These are phyloP conservation scores for Calidris pygmaea DNA, from an alignment of 2,113 vertebrate species.

Conservation along the genomic window DNA sequence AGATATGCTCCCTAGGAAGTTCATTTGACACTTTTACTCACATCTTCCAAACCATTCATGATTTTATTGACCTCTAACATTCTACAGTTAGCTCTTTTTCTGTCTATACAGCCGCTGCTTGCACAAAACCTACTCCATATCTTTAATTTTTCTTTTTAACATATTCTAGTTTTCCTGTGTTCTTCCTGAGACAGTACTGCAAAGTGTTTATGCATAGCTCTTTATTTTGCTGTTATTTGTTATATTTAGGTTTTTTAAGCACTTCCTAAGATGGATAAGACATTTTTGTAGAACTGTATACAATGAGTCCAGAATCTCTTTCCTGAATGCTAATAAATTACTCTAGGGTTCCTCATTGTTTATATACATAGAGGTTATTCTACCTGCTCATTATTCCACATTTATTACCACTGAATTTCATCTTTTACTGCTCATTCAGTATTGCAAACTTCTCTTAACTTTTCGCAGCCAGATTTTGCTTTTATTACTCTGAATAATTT, in stretches of 20 bases:
- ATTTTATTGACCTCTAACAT: neutral
- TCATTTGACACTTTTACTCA: neutral
- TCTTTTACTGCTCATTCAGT: neutral
- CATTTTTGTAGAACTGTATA: neutral
- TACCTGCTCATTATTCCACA: neutral
- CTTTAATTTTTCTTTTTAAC: neutral
- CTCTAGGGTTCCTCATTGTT: neutral
- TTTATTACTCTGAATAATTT: conserved; percentile 16
- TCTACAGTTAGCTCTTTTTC: neutral
- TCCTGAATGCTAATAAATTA: neutral
- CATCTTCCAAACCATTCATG: neutral
- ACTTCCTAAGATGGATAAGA: neutral
- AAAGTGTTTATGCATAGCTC: neutral
- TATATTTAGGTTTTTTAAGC: neutral
- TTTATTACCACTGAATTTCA: neutral
- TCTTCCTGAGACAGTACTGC: neutral
- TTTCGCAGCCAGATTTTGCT: neutral
- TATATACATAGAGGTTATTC: neutral
- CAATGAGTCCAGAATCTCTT: neutral
- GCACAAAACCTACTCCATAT: neutral
- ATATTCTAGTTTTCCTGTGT: neutral
- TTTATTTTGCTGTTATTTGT: neutral
- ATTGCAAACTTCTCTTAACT: neutral
- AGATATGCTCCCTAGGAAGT: neutral
- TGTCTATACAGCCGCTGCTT: neutral